Base-by-base conservation (phyloP, 35 echinoderm and acorn worm species). In the Heliocidaris erythrogramma region DNA sequence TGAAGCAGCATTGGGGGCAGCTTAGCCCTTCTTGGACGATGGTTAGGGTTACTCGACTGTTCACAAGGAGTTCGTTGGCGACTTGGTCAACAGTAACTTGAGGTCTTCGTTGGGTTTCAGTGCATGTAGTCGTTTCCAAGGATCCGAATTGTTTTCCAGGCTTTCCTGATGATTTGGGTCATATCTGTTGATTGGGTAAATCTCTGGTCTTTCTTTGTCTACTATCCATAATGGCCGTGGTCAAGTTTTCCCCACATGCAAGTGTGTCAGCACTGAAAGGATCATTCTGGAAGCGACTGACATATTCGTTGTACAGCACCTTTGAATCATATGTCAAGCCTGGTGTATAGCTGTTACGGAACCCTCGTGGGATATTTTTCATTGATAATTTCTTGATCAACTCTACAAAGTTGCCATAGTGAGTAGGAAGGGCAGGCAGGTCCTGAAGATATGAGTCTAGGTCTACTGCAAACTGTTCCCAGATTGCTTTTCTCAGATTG, bases 401-500 rank as follows among this genome's bases (percentile, higher is more conserved):
- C 60, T 91, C 47, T 93, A 95, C 94, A 48, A 97, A 88, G 31
- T 69, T 94, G 48, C 93, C 90, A 32, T 91, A 92, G 69, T 95
- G 31, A 21, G 42, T 85, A n/a, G 49, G 71, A 49, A 93, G 31
- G 47, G 71, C 60, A 49, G 90, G 91, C 27, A 93, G 60, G 90
- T 93, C 91, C 69, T 93, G 91, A 61, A 93, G 18, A 61, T 85
- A 93, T 32, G 90, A 93, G 14, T n/a, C 47, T 49, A n/a, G n/a
- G n/a, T n/a, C n/a, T n/a, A n/a, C n/a, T n/a, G n/a, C n/a, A n/a
- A n/a, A n/a, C n/a, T n/a, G 31, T 86, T 93, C 48, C 95, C 90
- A 94, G 60, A 85, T 59, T 48, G 91, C 71, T 96, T 96, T 96
- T 65, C 85, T 96, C 60, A 84, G 92, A 61, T 96, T 96, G 95